Evolutionary conservation across 2,797 vertebrate species (phyloP).

Genomic region (Ara ararauna): DNA sequence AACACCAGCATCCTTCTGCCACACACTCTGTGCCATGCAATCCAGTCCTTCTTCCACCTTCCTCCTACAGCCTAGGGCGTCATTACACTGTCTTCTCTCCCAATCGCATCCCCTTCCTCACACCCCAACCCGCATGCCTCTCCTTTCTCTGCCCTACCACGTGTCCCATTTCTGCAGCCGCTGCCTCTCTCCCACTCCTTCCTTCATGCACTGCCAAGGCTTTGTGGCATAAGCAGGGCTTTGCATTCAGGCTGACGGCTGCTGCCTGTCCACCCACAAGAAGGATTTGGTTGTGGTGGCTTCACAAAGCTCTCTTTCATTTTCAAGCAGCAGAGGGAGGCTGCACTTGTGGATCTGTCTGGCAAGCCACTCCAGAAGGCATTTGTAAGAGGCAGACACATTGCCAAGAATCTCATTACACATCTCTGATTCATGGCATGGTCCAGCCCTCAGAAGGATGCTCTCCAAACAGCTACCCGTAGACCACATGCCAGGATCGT

Average conservation of each 20-base stretch:
- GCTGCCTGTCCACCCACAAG: background rate
- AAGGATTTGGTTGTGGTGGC: background rate
- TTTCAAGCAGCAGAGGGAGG: background rate
- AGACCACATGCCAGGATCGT: rapidly evolving
- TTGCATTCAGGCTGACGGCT: background rate
- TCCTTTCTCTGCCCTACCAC: background rate
- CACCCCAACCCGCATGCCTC: rapidly evolving
- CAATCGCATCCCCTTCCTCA: background rate
- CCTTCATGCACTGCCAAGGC: rapidly evolving
- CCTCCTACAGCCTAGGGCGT: background rate
- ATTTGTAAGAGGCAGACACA: background rate
- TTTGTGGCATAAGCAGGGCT: background rate
- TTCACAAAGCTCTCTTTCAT: slow-evolving; percentile 53
- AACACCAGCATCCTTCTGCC: background rate
- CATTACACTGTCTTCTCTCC: background rate
- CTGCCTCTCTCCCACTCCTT: background rate
- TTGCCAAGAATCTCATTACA: slow-evolving; percentile 48
- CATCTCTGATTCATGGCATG: background rate
- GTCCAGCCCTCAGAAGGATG: background rate
- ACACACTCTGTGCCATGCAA: rapidly evolving
- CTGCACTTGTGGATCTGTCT: slow-evolving; percentile 27
- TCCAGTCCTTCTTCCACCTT: background rate
- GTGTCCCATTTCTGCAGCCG: background rate
- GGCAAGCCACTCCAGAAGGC: slow-evolving; percentile 38
- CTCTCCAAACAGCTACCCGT: background rate